phyloP scores from a whole-genome alignment of 2,113 vertebrate genomes.

The Dicentrarchus labrax region DNA sequence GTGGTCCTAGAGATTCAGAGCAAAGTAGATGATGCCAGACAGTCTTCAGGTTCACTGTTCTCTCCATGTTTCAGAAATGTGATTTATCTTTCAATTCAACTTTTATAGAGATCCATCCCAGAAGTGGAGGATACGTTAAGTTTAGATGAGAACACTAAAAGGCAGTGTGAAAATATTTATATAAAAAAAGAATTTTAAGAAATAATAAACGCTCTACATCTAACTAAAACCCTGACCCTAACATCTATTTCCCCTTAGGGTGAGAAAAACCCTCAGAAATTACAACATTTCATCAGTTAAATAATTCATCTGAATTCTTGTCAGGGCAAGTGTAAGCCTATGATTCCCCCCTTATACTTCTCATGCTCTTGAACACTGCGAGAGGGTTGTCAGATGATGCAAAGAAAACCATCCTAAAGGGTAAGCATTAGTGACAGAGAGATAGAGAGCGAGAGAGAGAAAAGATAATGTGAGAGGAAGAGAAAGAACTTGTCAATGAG shows the following conservation, averaged over 20 bases:
- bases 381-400: constrained; percentile 73
- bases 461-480: constrained; percentile 29
- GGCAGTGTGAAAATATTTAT: neutral
- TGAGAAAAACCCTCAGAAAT: constrained; percentile 29
- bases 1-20: neutral
- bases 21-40: constrained; percentile 13
- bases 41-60: constrained; percentile 3
- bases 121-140: neutral
- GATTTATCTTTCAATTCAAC: no score
- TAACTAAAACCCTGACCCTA: constrained; percentile 14
- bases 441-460: constrained; percentile 32
- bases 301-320: constrained; percentile 65
- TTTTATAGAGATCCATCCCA: neutral
- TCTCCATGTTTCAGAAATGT: neutral
- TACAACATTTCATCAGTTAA: constrained; percentile 53
- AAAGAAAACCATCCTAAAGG: constrained; percentile 55
- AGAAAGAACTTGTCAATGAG: constrained; percentile 53
- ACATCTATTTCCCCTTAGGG: constrained; percentile 15
- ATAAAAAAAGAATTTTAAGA: neutral
- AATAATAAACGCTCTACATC: constrained; percentile 1
- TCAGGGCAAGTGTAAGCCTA: constrained; percentile 54
- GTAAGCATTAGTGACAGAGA: constrained; percentile 63
- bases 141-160: neutral
- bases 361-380: constrained; percentile 38
- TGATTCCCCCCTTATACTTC: constrained; percentile 47